Conservation (phyloP, 2,888 invertebrate species). For the Drosophila bunnanda region DNA sequence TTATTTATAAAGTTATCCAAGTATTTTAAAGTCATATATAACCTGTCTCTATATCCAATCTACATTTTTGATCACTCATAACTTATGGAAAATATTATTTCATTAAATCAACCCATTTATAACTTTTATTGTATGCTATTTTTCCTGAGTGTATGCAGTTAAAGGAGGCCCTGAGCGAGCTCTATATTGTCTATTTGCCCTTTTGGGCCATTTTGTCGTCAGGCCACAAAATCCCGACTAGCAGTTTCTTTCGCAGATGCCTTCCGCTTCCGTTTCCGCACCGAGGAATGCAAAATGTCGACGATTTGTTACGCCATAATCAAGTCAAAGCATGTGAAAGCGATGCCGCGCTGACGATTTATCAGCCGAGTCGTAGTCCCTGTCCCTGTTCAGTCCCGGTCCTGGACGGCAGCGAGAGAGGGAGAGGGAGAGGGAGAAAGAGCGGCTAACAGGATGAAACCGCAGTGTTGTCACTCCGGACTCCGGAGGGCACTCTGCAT, state of each 20-base stretch:
- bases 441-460: conserved; percentile 22
- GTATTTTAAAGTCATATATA: background rate
- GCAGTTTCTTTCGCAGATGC: conserved; percentile 40
- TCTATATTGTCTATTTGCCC: conserved; percentile 19
- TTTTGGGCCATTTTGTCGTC: conserved; percentile 29
- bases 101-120: background rate
- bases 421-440: background rate
- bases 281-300: conserved; percentile 71
- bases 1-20: background rate
- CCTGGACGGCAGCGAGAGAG: background rate
- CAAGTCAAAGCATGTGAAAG: conserved; percentile 76
- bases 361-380: conserved; percentile 48
- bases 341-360: conserved; percentile 69
- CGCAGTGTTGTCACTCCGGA: conserved; percentile 42
- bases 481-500: conserved; percentile 12
- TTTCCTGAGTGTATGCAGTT: conserved; percentile 1
- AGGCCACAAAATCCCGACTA: conserved; percentile 16
- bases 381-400: conserved; percentile 2
- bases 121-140: conserved; percentile 3
- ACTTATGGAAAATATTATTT: background rate
- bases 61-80: background rate
- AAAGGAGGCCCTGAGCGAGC: background rate
- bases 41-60: no score
- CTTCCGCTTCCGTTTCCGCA: conserved; percentile 50
- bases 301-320: conserved; percentile 80